These are phyloP conservation scores for Suncus etruscus DNA, from an alignment of 2,113 vertebrate genomes.

Conservation along the genomic window DNA sequence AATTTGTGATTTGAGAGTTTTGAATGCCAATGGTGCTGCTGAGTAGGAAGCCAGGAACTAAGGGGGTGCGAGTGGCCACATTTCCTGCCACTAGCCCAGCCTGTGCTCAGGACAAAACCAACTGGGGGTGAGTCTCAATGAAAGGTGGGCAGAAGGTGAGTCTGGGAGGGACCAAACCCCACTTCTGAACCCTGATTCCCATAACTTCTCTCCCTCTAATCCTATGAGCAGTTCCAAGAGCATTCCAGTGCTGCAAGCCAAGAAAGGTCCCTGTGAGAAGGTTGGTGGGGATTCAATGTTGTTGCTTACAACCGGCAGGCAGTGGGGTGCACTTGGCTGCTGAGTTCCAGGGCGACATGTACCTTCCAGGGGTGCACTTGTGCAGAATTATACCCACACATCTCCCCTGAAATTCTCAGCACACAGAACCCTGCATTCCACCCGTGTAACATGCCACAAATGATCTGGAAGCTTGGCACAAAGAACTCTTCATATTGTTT, in stretches of 20 bases:
- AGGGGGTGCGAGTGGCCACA: neutral
- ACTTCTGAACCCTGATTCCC: neutral
- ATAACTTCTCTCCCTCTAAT: slow-evolving; percentile 5
- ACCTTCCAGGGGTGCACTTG: neutral
- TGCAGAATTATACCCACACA: no score
- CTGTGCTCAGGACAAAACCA: slow-evolving; percentile 12
- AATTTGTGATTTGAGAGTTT: neutral
- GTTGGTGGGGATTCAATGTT: slow-evolving; percentile 43
- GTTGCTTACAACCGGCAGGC: neutral
- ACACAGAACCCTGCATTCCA: no score
- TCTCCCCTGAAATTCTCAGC: no score
- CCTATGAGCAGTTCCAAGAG: neutral
- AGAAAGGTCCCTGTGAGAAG: neutral
- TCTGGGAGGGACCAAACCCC: neutral
- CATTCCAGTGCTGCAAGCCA: neutral
- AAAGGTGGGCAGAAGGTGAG: neutral
- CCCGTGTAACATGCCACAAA: neutral
- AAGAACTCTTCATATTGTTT: neutral
- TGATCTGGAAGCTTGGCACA: neutral
- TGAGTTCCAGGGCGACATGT: neutral
- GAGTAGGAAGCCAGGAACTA: neutral
- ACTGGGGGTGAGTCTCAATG: neutral
- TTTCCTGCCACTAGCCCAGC: neutral
- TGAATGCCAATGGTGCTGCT: neutral
- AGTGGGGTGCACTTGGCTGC: neutral